These are phyloP conservation scores for Austrolebias charrua DNA, from an alignment of 2,797 vertebrate species.

Conservation along the genomic window DNA sequence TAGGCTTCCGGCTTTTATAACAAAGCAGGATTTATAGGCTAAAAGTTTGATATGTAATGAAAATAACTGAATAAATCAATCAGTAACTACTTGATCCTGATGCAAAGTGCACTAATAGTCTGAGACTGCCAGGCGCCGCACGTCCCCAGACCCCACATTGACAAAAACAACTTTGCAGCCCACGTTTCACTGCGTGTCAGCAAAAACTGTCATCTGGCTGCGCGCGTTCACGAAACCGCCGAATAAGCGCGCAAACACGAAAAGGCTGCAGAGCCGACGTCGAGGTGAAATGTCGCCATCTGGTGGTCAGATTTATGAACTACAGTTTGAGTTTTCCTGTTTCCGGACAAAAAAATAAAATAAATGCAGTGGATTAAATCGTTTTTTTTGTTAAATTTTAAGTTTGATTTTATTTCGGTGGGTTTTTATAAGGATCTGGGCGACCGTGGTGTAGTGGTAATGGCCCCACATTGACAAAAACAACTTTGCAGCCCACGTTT, in stretches of 20 bases:
- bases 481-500: constrained; percentile 12
- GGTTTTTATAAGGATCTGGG: no score
- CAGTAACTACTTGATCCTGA: neutral
- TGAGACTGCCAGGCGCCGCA: constrained; percentile 12
- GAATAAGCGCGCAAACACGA: neutral
- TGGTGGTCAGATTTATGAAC: constrained; percentile 23
- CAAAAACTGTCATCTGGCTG: constrained; percentile 18
- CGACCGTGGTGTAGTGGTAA: no score
- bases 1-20: no score
- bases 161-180: constrained; percentile 6
- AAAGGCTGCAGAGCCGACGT: neutral
- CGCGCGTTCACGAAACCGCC: constrained; percentile 8
- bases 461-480: constrained; percentile 10
- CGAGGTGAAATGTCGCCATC: constrained; percentile 27
- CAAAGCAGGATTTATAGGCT: neutral
- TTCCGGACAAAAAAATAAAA: neutral
- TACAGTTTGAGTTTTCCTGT: neutral
- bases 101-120: neutral
- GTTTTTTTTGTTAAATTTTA: no score
- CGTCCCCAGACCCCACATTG: neutral
- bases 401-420: no score
- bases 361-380: no score
- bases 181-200: constrained; percentile 37
- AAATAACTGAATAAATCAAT: neutral
- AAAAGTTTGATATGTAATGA: no score